A percentile compares a stretch with the other conserved stretches of the same genome.
phyloP scores from a whole-genome alignment of 1,140 invertebrate species.

The Cherax destructor region DNA sequence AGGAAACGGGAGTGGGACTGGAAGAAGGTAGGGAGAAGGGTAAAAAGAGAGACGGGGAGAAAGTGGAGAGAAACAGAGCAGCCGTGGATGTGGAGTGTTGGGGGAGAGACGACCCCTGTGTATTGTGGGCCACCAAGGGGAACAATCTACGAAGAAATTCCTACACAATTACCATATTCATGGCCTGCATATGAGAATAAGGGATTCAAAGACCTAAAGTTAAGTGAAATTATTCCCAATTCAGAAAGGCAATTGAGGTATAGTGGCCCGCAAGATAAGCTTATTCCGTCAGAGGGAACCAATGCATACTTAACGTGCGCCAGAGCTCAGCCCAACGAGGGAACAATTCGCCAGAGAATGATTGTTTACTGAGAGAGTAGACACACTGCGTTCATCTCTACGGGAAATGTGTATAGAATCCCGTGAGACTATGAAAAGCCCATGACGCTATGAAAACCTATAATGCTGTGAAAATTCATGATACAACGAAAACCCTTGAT shows the following conservation, averaged over 20 bases:
- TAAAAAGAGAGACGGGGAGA: too few species aligned
- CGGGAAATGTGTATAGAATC: too few species aligned
- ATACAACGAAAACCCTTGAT: background rate
- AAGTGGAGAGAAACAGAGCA: too few species aligned
- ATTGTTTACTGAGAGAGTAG: background rate
- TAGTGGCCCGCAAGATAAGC: background rate
- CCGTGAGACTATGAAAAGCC: too few species aligned
- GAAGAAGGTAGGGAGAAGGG: too few species aligned
- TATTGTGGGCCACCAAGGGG: background rate
- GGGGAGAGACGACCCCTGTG: background rate
- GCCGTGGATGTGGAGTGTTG: too few species aligned
- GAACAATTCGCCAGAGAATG: background rate
- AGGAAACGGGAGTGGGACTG: too few species aligned
- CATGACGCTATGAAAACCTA: background rate
- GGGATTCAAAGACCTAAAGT: constrained; percentile 2
- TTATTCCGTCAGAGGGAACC: background rate
- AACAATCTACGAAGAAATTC: background rate
- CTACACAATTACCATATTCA: constrained; percentile 1
- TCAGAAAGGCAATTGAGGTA: background rate
- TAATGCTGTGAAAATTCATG: background rate
- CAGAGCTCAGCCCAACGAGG: background rate
- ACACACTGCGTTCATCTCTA: background rate
- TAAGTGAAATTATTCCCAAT: constrained; percentile 3
- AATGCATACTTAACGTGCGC: background rate
- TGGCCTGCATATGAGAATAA: background rate